Evolutionary conservation across 2,888 invertebrate genomes (phyloP), one percentile per base, ranked within the genome.

Genomic region (Tenthredo amoena): DNA sequence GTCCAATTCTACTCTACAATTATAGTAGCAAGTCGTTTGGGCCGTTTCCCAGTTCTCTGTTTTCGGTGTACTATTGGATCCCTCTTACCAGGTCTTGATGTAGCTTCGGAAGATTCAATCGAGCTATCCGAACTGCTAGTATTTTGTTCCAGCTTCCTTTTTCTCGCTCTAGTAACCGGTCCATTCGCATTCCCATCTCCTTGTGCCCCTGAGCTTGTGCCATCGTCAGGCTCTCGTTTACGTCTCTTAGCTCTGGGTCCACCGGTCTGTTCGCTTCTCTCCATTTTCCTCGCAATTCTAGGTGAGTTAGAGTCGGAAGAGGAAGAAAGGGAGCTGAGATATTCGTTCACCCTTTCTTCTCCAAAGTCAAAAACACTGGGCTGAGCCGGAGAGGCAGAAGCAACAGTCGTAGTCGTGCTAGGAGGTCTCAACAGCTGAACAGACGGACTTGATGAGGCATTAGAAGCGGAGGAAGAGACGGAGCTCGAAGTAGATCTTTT

Each of bases 401-500:
- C 87, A 83, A 85, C 86, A 43, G 88, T 87, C 0, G 88, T 86
- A 47, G 89, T 88, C 0, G 88, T 88, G 86, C 90, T 91, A 0
- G 89, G 91, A 10, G 89, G 91, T 86, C 89, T 88, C 2, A 89
- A 84, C 26, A 88, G 86, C 84, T 89, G 92, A 18, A 89, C 88
- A 31, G 91, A 91, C 4, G 89, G 89, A 65, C 88, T 90, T 47
- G 90, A 90, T 12, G 92, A 91, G n/a, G 90, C 88, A 6, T 94
- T 94, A 76, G 94, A 94, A 65, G 93, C 93, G 72, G 94, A 94
- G 0, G 94, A 93, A 12, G 92, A 92, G 0, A 93, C 92, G 9
- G 94, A 93, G 83, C 93, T 94, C 26, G 93, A 93, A 1, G 94
- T 94, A 47, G 94, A 94, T 83, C 94, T 94, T 88, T 96, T 96